Conservation (phyloP, 2,113 vertebrate species). For the Labrus mixtus region DNA sequence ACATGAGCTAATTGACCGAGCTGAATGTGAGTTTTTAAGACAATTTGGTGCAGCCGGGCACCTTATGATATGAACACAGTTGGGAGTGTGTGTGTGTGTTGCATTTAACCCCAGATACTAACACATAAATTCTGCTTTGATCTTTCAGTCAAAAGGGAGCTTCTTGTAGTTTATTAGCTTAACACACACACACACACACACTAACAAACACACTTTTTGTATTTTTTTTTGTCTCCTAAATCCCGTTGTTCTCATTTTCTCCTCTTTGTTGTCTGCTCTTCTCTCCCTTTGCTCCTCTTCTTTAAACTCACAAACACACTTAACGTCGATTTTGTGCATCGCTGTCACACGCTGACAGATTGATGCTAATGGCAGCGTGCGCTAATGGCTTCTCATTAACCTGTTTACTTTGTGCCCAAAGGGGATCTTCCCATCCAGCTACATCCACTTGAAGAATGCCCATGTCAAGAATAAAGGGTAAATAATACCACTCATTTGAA, state of each 20-base stretch:
- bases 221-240: conserved; percentile 31
- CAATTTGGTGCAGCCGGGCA: too few relatives aligned
- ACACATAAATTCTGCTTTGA: conserved; percentile 55
- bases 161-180: conserved; percentile 35
- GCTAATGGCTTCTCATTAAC: conserved; percentile 23
- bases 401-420: conserved; percentile 63
- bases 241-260: not conserved
- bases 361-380: not conserved
- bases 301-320: conserved; percentile 38
- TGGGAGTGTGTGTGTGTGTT: conserved; percentile 22
- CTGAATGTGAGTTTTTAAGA: too few relatives aligned
- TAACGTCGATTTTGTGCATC: conserved; percentile 28
- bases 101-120: conserved; percentile 37
- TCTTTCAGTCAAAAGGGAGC: conserved; percentile 20
- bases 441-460: conserved; percentile 96
- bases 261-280: not conserved
- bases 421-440: conserved; percentile 97
- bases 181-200: not conserved
- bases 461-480: conserved; percentile 99
- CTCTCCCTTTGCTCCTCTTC: not conserved
- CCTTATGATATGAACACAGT: not conserved
- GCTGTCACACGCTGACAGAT: not conserved
- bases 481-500: conserved; percentile 52
- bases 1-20: not conserved
- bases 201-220: conserved; percentile 13